Evolutionary conservation across 1,140 invertebrate genomes (phyloP).

Genomic region (Melitaea cinxia): DNA sequence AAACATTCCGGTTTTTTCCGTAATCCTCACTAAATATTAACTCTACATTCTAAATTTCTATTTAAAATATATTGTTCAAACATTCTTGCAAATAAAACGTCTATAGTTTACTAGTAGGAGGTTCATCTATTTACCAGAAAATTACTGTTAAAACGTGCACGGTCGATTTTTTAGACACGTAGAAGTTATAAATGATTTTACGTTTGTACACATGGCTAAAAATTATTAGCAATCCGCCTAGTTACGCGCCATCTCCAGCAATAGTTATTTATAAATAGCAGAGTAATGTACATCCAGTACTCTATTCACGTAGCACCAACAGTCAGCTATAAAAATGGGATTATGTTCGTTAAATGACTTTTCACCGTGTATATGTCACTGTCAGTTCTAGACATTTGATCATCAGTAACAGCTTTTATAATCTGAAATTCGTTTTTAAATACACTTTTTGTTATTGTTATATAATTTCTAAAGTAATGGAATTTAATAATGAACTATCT

Average conservation of each 20-base stretch:
- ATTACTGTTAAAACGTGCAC: not conserved
- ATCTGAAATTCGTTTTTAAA: no score
- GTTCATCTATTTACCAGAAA: no score
- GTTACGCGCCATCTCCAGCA: conserved; percentile 4
- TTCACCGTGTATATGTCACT: not conserved
- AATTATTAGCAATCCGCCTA: not conserved
- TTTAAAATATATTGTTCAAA: no score
- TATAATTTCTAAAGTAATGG: no score
- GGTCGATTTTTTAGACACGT: not conserved
- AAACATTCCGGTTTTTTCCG: no score
- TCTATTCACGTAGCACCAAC: not conserved
- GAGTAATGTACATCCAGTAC: not conserved
- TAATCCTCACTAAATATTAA: no score
- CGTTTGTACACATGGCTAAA: conserved; percentile 5
- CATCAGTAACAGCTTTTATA: not conserved
- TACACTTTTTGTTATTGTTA: no score
- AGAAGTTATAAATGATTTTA: not conserved
- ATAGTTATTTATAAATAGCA: conserved; percentile 9
- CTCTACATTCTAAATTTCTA: no score
- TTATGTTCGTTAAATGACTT: not conserved
- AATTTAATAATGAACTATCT: no score
- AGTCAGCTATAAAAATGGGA: not conserved
- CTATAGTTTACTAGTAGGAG: no score
- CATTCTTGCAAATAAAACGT: no score
- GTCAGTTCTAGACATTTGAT: not conserved